Evolutionary conservation across 53 echinoderm and acorn worm genomes (phyloP).

Genomic region (Actinopyga echinites): DNA sequence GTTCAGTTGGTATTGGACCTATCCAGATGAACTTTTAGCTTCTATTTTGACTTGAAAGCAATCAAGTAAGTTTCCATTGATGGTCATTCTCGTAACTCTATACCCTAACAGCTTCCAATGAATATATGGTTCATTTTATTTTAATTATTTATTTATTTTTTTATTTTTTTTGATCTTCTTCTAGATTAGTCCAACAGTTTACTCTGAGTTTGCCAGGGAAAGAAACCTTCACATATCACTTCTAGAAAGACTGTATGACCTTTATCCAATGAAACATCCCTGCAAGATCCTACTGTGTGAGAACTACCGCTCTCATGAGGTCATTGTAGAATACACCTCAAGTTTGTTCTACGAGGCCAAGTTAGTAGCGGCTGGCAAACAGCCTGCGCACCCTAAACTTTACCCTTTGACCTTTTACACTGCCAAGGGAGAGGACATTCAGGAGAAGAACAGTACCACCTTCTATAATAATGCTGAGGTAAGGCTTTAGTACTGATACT

Average conservation of each 20-base stretch:
- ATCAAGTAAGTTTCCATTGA: too few species aligned
- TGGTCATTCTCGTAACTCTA: too few species aligned
- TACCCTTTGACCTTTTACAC: conserved; percentile 93
- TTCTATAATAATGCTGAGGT: conserved; percentile 98
- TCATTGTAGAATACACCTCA: conserved; percentile 94
- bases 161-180: neutral
- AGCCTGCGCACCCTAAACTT: conserved; percentile 73
- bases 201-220: conserved; percentile 86
- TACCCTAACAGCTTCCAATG: too few species aligned
- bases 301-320: conserved; percentile 97
- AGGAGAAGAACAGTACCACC: conserved; percentile 97
- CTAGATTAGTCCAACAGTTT: conserved; percentile 94
- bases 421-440: conserved; percentile 91
- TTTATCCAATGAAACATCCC: conserved; percentile 84
- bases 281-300: conserved; percentile 98
- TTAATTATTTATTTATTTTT: neutral
- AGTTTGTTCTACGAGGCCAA: conserved; percentile 89
- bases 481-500: neutral
- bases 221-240: conserved; percentile 93
- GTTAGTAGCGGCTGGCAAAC: conserved; percentile 82
- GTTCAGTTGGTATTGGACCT: too few species aligned
- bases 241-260: conserved; percentile 89
- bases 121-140: too few species aligned
- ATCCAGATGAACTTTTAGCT: too few species aligned
- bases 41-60: too few species aligned